Base-by-base conservation (phyloP, 2,113 vertebrate species). In the Rhabdornis inornatus region DNA sequence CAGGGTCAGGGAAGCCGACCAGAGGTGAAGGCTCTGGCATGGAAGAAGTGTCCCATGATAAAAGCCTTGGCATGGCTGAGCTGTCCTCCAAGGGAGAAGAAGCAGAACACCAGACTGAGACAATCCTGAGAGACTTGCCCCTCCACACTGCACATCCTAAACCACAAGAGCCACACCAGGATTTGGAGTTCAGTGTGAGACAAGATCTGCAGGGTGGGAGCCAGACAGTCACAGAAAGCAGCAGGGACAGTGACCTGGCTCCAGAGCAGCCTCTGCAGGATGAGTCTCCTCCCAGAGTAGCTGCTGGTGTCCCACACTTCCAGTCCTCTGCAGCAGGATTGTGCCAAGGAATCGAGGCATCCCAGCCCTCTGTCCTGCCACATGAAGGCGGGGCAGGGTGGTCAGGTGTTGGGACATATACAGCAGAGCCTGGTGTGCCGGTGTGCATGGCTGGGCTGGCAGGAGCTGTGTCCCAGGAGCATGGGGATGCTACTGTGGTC, bases 401-500 rank as follows among this genome's bases (percentile, higher is more conserved):
- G 16, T 40, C n/a, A 1, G 33, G 70, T 56, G 86, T 31, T 80
- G 92, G 83, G 72, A 95, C 94, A 50, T 90, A 22, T 22, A 94
- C 83, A 17, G 35, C 15, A 75, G 91, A 91, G 52, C 71, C 92
- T 37, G 93, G 85, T 23, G 52, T 52, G 0, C 17, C 40, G 30
- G 69, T 88, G 49, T 33, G 6, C 1, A 1, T 11, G 61, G 24
- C 79, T 49, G 82, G 30, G 66, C 68, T 55, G 16, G 44, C 74
- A 55, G 74, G 59, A 78, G 49, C 83, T 18, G 40, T 21, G 52
- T 91, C 83, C 64, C 83, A 63, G 95, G 69, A 96, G 57, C 87
- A 49, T 4, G 59, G 56, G 42, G 89, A 89, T 40, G 40, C 39
- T 40, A 18, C 53, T 1, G 3, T 70, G 39, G 53, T 45, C 60